Evolutionary conservation across 2,797 vertebrate genomes (phyloP).

Genomic region (Champsocephalus gunnari): DNA sequence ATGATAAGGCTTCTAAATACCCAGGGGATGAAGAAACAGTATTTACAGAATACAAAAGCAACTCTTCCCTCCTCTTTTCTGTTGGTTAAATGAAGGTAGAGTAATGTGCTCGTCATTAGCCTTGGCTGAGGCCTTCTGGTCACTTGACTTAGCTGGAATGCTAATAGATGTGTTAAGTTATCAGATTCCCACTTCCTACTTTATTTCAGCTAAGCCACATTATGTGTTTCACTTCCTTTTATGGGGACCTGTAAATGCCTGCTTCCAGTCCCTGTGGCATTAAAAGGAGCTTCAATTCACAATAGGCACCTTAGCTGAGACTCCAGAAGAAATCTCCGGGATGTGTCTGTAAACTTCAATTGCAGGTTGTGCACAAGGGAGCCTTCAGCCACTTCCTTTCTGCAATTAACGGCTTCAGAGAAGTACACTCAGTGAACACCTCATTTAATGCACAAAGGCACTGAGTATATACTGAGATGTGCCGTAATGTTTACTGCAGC

Average conservation of each 20-base stretch:
- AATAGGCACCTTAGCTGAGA: slow-evolving; percentile 67
- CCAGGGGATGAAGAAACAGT: slow-evolving; percentile 81
- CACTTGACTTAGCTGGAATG: slow-evolving; percentile 81
- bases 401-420: slow-evolving; percentile 69
- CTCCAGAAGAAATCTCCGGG: slow-evolving; percentile 58
- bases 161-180: slow-evolving; percentile 82
- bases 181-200: slow-evolving; percentile 74
- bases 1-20: slow-evolving; percentile 86
- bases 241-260: slow-evolving; percentile 70
- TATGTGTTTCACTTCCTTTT: slow-evolving; percentile 76
- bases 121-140: slow-evolving; percentile 72
- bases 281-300: slow-evolving; percentile 72
- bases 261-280: slow-evolving; percentile 69
- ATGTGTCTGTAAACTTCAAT: slow-evolving; percentile 74
- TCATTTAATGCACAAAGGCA: slow-evolving; percentile 56
- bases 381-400: slow-evolving; percentile 65
- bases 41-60: slow-evolving; percentile 85
- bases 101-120: slow-evolving; percentile 80
- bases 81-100: slow-evolving; percentile 76
- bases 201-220: slow-evolving; percentile 81
- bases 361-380: slow-evolving; percentile 68
- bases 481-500: slow-evolving; percentile 70
- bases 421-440: slow-evolving; percentile 53
- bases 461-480: slow-evolving; percentile 52
- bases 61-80: slow-evolving; percentile 79